These are phyloP conservation scores for Mormyrus proboscirostris DNA, from an alignment of 2,797 vertebrate species.

Conservation along the genomic window DNA sequence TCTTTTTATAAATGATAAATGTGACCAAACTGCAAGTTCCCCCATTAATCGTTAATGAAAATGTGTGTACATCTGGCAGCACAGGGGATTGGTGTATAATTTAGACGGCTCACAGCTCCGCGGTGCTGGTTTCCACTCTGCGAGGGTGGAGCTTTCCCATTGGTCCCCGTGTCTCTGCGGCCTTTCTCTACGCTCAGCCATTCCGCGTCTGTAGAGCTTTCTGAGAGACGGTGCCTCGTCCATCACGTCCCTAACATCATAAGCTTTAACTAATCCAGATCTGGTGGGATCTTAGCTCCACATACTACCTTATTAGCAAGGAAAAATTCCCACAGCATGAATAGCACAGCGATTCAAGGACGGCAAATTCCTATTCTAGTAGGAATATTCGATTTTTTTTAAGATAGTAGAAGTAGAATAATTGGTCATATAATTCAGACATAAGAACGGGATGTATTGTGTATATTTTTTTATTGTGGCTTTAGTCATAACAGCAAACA, in stretches of 20 bases:
- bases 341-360: background rate
- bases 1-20: conserved; percentile 4
- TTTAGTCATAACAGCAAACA: background rate
- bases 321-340: background rate
- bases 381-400: background rate
- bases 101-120: background rate
- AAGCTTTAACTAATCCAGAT: background rate
- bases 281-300: background rate
- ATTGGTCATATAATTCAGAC: background rate
- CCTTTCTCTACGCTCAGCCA: background rate
- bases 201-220: background rate
- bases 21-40: background rate
- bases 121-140: background rate
- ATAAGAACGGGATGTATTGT: background rate
- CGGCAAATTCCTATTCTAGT: background rate
- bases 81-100: background rate
- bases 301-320: background rate
- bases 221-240: background rate
- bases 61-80: background rate
- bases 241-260: background rate
- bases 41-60: conserved; percentile 4
- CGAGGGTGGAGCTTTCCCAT: background rate
- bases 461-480: background rate
- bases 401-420: background rate
- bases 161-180: background rate